These are phyloP conservation scores for Babylonia areolata DNA, from an alignment of 1,140 invertebrate species.

Conservation along the genomic window DNA sequence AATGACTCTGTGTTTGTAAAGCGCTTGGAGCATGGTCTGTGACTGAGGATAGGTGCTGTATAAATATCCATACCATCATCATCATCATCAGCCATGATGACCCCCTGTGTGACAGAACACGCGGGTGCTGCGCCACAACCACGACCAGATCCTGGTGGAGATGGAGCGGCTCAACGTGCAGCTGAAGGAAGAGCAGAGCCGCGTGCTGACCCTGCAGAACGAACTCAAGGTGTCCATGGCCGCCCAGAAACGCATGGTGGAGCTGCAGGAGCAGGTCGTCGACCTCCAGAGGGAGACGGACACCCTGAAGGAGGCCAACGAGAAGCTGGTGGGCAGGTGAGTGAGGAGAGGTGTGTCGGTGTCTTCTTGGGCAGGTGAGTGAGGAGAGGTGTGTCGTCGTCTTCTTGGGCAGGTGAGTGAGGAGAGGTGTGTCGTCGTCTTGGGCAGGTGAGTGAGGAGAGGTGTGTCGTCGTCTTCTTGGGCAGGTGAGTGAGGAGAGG, in stretches of 20 bases:
- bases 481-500: too few relatives aligned
- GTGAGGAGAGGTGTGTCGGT: background rate
- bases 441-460: too few relatives aligned
- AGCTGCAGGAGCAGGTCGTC: slow-evolving; percentile 74
- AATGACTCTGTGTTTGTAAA: too few relatives aligned
- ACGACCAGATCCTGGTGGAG: slow-evolving; percentile 75
- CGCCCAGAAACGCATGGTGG: slow-evolving; percentile 62
- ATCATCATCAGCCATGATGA: too few relatives aligned
- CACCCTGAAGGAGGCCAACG: slow-evolving; percentile 77
- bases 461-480: too few relatives aligned
- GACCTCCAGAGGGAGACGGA: slow-evolving; percentile 75
- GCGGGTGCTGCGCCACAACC: slow-evolving; percentile 70
- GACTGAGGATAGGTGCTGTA: too few relatives aligned
- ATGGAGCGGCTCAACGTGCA: slow-evolving; percentile 74
- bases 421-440: too few relatives aligned
- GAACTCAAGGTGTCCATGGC: slow-evolving; percentile 69
- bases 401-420: too few relatives aligned
- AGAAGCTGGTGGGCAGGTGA: slow-evolving; percentile 76
- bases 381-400: too few relatives aligned
- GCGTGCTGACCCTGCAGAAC: slow-evolving; percentile 69
- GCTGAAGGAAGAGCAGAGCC: slow-evolving; percentile 76
- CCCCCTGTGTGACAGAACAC: slow-evolving; percentile 65
- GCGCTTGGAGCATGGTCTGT: too few relatives aligned
- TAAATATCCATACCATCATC: too few relatives aligned
- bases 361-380: too few relatives aligned